A percentile compares a stretch with the other conserved stretches of the same genome.
These are phyloP conservation scores for Meriones unguiculatus DNA, from an alignment of 2,113 vertebrate genomes.

Conservation along the genomic window DNA sequence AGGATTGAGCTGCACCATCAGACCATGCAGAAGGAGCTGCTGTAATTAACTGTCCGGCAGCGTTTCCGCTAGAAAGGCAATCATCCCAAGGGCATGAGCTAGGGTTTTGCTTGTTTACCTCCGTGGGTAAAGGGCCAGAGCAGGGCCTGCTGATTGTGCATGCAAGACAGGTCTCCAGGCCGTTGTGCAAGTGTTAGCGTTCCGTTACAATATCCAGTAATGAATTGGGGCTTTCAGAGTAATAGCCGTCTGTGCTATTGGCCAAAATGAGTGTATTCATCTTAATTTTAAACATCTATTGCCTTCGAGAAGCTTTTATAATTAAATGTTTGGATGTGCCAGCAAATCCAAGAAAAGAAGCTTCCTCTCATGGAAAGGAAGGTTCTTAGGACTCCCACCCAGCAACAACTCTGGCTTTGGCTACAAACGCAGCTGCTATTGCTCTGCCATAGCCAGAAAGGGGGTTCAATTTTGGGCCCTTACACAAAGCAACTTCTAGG, in stretches of 20 bases:
- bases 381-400: neutral
- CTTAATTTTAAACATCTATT: slow-evolving; percentile 86
- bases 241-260: slow-evolving; percentile 80
- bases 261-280: slow-evolving; percentile 87
- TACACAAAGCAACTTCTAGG: neutral
- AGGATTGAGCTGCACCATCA: slow-evolving; percentile 27
- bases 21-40: neutral
- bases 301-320: slow-evolving; percentile 84
- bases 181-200: slow-evolving; percentile 83
- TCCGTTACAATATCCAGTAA: slow-evolving; percentile 84
- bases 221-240: slow-evolving; percentile 85
- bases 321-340: slow-evolving; percentile 87
- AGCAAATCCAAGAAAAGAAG: slow-evolving; percentile 78
- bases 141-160: slow-evolving; percentile 82
- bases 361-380: slow-evolving; percentile 69
- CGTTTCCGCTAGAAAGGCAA: slow-evolving; percentile 73
- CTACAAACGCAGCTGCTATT: slow-evolving; percentile 34
- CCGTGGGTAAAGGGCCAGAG: neutral
- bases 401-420: neutral
- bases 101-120: neutral
- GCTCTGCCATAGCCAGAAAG: neutral
- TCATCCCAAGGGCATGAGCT: slow-evolving; percentile 74
- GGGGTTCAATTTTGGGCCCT: neutral
- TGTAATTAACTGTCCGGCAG: slow-evolving; percentile 72
- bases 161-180: slow-evolving; percentile 84